These are phyloP conservation scores for Mesembrinibis cayennensis DNA, from an alignment of 2,113 vertebrate genomes.

Conservation along the genomic window DNA sequence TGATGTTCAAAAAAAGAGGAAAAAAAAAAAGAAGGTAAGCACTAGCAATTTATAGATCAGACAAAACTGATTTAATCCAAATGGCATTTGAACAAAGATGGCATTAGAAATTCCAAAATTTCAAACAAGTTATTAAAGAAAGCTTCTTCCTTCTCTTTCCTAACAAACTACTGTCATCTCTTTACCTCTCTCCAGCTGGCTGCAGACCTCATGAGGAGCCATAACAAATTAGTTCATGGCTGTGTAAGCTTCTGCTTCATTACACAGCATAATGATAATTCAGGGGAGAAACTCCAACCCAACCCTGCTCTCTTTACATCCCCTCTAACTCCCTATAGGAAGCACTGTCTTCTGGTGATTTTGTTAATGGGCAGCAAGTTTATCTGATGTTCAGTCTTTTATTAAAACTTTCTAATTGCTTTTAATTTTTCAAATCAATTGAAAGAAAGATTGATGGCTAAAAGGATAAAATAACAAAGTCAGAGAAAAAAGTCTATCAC, in stretches of 20 bases:
- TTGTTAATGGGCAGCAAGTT: slow-evolving; percentile 30
- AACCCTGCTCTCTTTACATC: background rate
- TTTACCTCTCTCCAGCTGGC: slow-evolving; percentile 42
- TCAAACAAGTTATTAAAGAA: background rate
- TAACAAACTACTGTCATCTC: slow-evolving; percentile 22
- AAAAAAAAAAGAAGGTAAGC: background rate
- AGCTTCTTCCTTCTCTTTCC: background rate
- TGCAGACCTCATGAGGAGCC: slow-evolving; percentile 59
- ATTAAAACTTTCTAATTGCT: slow-evolving; percentile 46
- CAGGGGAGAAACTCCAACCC: slow-evolving; percentile 18
- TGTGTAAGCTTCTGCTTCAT: slow-evolving; percentile 70
- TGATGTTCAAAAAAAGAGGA: background rate
- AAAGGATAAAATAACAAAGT: background rate
- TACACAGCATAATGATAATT: slow-evolving; percentile 56
- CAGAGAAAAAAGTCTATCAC: background rate
- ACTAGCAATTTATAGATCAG: background rate
- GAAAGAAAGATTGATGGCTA: background rate
- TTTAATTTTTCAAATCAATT: slow-evolving; percentile 50
- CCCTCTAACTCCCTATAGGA: slow-evolving; percentile 15
- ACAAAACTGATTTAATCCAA: slow-evolving; percentile 14
- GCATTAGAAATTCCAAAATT: slow-evolving; percentile 5
- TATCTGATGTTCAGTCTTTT: slow-evolving; percentile 16
- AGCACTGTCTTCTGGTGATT: background rate
- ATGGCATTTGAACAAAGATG: background rate
- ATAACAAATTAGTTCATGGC: slow-evolving; percentile 63